A percentile compares a stretch with the other conserved stretches of the same genome.
Evolutionary conservation across 2,797 vertebrate species (phyloP).

Genomic region (Phyllotis vaccarum): DNA sequence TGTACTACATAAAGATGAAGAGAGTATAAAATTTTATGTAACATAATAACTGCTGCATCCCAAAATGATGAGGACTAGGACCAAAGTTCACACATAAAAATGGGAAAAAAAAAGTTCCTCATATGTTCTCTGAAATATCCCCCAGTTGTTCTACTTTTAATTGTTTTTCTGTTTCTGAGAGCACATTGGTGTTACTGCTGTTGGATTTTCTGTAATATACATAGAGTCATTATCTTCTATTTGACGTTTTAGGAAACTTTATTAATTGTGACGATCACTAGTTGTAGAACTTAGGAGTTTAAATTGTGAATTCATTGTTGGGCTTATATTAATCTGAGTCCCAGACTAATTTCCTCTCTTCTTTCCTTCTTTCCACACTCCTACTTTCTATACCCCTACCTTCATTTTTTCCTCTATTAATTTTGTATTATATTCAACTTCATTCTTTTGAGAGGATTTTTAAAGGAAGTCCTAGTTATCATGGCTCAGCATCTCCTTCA

Average conservation of each 20-base stretch:
- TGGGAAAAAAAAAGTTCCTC: background rate
- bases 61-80: background rate
- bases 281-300: background rate
- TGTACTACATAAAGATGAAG: background rate
- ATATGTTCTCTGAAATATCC: background rate
- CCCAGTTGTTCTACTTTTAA: background rate
- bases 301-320: background rate
- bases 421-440: background rate
- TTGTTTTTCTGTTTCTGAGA: background rate
- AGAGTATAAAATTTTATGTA: background rate
- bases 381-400: rapidly evolving
- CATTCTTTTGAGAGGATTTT: background rate
- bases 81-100: background rate
- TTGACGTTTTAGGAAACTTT: background rate
- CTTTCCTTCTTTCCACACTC: background rate
- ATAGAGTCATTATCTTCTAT: background rate
- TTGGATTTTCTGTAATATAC: background rate
- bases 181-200: background rate
- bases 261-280: background rate
- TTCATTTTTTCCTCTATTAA: background rate
- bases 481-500: background rate
- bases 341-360: background rate
- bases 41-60: background rate
- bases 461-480: background rate
- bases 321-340: background rate